Conservation (phyloP, 2,113 vertebrate genomes). For the Dicerorhinus sumatrensis region DNA sequence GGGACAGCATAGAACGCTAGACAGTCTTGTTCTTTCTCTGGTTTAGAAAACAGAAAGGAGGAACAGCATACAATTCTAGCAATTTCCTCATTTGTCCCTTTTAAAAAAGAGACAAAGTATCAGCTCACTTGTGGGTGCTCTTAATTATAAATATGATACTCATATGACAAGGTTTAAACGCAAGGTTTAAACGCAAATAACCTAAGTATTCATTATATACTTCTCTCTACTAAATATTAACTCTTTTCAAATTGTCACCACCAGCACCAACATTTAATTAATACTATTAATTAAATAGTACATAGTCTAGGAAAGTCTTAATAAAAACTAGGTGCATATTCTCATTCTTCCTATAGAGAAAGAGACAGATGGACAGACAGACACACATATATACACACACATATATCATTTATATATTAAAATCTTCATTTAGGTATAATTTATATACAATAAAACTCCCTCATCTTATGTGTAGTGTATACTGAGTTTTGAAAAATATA, state of each 20-base stretch:
- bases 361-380: neutral
- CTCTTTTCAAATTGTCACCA: neutral
- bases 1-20: neutral
- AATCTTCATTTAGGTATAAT: neutral
- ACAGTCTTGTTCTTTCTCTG: neutral
- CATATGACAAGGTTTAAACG: no score
- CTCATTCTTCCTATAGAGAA: neutral
- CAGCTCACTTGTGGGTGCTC: neutral
- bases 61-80: neutral
- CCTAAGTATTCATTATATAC: neutral
- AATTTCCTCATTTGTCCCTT: neutral
- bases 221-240: neutral
- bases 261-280: neutral
- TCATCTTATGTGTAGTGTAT: neutral
- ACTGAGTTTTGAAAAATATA: slow-evolving; percentile 34
- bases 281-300: neutral
- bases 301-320: neutral
- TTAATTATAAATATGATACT: slow-evolving; percentile 41
- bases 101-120: slow-evolving; percentile 5
- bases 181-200: slow-evolving; percentile 1
- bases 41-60: slow-evolving; percentile 33
- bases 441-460: neutral
- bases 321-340: neutral
- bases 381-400: neutral
- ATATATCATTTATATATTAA: neutral